These are phyloP conservation scores for Acanthoscelides obtectus DNA, from an alignment of 2,888 invertebrate genomes.

Conservation along the genomic window DNA sequence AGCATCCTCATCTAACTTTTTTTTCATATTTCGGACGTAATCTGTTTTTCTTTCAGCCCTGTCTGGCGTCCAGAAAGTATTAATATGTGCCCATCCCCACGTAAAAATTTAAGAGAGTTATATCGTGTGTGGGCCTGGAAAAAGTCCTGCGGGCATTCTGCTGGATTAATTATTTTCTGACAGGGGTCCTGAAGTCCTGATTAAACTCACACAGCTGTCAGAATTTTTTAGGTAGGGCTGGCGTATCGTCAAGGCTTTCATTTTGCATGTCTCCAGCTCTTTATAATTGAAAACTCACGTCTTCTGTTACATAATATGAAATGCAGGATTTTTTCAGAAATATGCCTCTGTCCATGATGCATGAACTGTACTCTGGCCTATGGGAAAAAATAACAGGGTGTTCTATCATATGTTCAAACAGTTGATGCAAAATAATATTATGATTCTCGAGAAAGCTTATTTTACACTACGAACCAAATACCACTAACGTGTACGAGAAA, in stretches of 20 bases:
- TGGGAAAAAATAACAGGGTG: too few species aligned
- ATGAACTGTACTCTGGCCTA: too few species aligned
- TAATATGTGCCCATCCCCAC: neutral
- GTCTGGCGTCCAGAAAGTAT: neutral
- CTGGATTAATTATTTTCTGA: neutral
- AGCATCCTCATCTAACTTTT: slow-evolving; percentile 31
- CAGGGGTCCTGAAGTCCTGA: neutral
- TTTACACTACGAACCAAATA: too few species aligned
- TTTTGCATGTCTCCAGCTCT: neutral
- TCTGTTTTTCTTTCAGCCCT: slow-evolving; percentile 17
- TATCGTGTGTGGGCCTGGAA: neutral
- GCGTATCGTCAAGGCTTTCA: neutral
- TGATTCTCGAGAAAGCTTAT: too few species aligned
- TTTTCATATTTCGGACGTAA: slow-evolving; percentile 15
- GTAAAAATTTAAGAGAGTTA: neutral
- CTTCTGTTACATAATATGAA: too few species aligned
- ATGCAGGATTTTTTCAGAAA: neutral
- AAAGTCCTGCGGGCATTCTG: neutral
- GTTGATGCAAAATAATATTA: too few species aligned
- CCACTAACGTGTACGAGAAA: too few species aligned
- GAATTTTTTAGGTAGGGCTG: neutral
- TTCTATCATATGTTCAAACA: too few species aligned
- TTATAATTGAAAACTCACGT: neutral
- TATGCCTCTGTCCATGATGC: too few species aligned
- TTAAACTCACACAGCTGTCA: neutral